Evolutionary conservation across 2,888 invertebrate genomes (phyloP), one percentile per base, ranked within the genome.

Genomic region (Tiliacea aurago): DNA sequence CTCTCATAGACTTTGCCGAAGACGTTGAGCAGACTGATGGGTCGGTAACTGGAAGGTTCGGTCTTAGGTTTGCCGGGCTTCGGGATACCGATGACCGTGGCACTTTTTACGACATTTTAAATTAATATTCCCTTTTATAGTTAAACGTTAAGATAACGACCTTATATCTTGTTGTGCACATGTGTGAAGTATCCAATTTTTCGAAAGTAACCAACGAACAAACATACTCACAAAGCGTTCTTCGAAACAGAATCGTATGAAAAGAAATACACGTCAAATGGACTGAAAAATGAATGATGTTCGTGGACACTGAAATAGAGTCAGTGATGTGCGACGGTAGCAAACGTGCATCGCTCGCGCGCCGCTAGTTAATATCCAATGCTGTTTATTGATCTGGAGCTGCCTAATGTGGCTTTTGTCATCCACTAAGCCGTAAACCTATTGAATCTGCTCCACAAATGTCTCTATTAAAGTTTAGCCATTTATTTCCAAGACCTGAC

Each of bases 371-470:
- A 86, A 88, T 87, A 87, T 88, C 84, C 77, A 87, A 87, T 88
- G 84, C 87, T 89, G 85, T 86, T 86, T 91, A 91, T 90, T 90
- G 90, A 90, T 91, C 86, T 88, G 88, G 73, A 78, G 83, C 79
- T 81, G 82, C 80, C 87, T 89, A 89, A 91, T 89, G 85, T 86
- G 88, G 83, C 90, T 88, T 88, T 88, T 82, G 85, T 86, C 59
- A 80, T 70, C 70, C 75, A 85, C 67, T 84, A 76, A 70, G 73
- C 78, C 86, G 87, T 87, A 78, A 86, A 87, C 78, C 87, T 86
- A 87, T 89, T 88, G 83, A 88, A 85, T 76, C 65, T 80, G 79
- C 33, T 71, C 79, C 76, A 73, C 55, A 69, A 68, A 65, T 84
- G 83, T 68, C 73, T 67, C 58, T 59, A 51, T 68, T 63, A 59